These are phyloP conservation scores for Potamilus streckersoni DNA, from an alignment of 1,140 invertebrate species.

Conservation along the genomic window DNA sequence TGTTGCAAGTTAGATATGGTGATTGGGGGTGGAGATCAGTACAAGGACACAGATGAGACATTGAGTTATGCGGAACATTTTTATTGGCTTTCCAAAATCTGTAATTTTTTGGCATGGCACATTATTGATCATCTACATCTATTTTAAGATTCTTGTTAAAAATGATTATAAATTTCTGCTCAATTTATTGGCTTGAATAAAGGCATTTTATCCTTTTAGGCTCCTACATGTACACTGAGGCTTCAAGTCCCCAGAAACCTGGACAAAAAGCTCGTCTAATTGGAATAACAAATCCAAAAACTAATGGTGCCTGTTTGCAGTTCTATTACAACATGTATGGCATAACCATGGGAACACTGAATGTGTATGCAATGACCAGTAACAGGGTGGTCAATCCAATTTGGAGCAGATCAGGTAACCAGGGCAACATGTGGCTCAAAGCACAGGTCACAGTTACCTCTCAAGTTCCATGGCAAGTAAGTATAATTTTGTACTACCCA, in stretches of 20 bases:
- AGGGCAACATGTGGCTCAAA: slow-evolving; percentile 55
- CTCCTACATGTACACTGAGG: slow-evolving; percentile 63
- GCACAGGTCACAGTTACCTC: slow-evolving; percentile 47
- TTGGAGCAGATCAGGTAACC: slow-evolving; percentile 50
- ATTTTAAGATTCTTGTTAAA: too few relatives aligned
- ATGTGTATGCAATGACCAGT: slow-evolving; percentile 38
- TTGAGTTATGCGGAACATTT: too few relatives aligned
- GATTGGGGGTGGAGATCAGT: too few relatives aligned
- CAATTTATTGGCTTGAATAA: too few relatives aligned
- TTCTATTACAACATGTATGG: slow-evolving; percentile 65
- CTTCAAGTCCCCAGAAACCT: slow-evolving; percentile 42
- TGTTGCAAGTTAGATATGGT: too few relatives aligned
- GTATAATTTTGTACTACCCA: slow-evolving; percentile 1
- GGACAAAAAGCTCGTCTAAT: slow-evolving; percentile 49
- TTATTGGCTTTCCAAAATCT: too few relatives aligned
- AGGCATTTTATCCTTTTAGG: slow-evolving; percentile 21
- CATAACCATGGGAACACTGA: slow-evolving; percentile 44
- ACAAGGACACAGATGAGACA: too few relatives aligned
- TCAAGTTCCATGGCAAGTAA: slow-evolving; percentile 43
- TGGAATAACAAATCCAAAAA: slow-evolving; percentile 34
- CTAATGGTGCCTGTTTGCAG: slow-evolving; percentile 40
- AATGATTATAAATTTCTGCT: too few relatives aligned
- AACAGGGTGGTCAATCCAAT: slow-evolving; percentile 36
- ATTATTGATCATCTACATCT: too few relatives aligned
- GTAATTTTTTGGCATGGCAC: too few relatives aligned